Percentiles rank a stretch among this genome's conserved stretches.
These are phyloP conservation scores for Chelonoidis abingdonii DNA, from an alignment of 2,113 vertebrate genomes.

Conservation along the genomic window DNA sequence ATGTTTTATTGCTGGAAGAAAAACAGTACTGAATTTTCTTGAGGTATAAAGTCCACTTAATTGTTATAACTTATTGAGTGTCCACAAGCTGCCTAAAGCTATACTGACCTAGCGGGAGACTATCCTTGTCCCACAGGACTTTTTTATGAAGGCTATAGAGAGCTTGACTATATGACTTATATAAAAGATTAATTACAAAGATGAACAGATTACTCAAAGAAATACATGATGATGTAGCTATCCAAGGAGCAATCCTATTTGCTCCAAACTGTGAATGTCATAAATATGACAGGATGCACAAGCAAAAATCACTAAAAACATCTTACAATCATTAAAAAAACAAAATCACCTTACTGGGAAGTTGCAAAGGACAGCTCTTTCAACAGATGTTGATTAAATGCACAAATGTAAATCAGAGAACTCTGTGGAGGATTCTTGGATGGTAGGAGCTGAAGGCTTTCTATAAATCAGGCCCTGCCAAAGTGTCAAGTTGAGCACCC, in stretches of 20 bases:
- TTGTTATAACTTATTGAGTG: not conserved
- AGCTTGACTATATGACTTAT: not conserved
- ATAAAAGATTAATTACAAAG: not conserved
- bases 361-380: not conserved
- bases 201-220: not conserved
- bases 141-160: not conserved
- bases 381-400: not conserved
- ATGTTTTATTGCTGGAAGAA: not conserved
- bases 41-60: not conserved
- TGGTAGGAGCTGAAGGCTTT: not conserved
- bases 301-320: not conserved
- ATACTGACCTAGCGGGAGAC: not conserved
- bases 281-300: not conserved
- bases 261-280: not conserved
- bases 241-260: constrained; percentile 1
- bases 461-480: not conserved
- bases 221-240: not conserved
- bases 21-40: constrained; percentile 1
- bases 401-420: not conserved
- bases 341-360: not conserved
- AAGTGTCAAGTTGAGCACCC: not conserved
- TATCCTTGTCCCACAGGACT: not conserved
- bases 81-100: not conserved
- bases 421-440: not conserved
- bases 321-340: not conserved